Evolutionary conservation across 2,797 vertebrate genomes (phyloP), one percentile per base, ranked within the genome.

Genomic region (Pseudotriccus pelzelni): DNA sequence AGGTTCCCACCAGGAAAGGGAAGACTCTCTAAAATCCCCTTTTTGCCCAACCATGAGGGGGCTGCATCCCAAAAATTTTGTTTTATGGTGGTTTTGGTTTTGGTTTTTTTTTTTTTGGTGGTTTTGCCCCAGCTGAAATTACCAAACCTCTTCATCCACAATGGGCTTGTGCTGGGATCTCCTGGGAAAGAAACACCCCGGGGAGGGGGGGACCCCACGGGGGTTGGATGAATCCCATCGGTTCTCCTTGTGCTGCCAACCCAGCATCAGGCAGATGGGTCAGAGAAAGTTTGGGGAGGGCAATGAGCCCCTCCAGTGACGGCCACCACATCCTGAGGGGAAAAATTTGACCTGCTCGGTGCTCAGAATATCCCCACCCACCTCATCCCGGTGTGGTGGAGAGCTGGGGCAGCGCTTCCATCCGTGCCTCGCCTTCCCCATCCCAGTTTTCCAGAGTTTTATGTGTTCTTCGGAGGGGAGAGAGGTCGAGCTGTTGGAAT

Each of bases 191-290:
- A 11, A 14, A 25, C 44, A 13, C 66, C 47, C 7, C 9, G 34
- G 30, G 27, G 17, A 58, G 12, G 20, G 32, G 46, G 24, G 34
- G 43, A 34, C n/a, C 20, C 21, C 5, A 2, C 18, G 32, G 32
- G 9, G 7, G 8, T 46, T 16, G 41, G 36, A 25, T 32, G 59
- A 78, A 19, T 37, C 53, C 47, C 32, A 7, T 10, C 5, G 0
- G 20, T 67, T 25, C 28, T 76, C 16, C 76, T 36, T 30, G 30
- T 28, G 34, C 47, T 14, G 1, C 25, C 53, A 10, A 27, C 23
- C 43, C 3, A 0, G 6, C 1, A 1, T 18, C 19, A 10, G 55
- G 34, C 41, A 78, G 32, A 69, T 1, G 23, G 23, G 25, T 9
- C 32, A 10, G 37, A 32, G 43, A 9, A 56, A 37, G 53, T 39